Percentiles rank a stretch among this genome's conserved stretches.
phyloP scores from a whole-genome alignment of 2,797 vertebrate genomes.

The Eulemur rubriventer region DNA sequence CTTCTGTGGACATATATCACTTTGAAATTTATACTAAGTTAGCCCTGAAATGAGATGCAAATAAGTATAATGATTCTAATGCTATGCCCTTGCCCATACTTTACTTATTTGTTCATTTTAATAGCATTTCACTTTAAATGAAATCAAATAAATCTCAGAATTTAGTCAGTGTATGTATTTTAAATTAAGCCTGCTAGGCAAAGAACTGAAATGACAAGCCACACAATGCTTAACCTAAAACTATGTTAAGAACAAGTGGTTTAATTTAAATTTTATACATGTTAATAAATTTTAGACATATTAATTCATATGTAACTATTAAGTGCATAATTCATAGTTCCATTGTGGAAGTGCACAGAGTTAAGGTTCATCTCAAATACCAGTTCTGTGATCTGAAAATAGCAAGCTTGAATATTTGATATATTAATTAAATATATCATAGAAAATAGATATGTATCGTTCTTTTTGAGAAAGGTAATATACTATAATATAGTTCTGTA shows the following conservation, averaged over 20 bases:
- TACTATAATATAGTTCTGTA: background rate
- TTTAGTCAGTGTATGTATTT: background rate
- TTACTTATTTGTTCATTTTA: conserved; percentile 1
- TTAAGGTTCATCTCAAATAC: background rate
- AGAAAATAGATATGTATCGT: background rate
- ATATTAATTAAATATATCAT: conserved; percentile 23
- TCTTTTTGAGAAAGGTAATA: background rate
- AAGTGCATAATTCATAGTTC: background rate
- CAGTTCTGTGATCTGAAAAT: background rate
- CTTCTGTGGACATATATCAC: background rate
- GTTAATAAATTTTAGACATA: background rate
- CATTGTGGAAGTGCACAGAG: background rate
- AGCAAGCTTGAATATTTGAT: conserved; percentile 6
- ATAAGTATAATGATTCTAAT: background rate
- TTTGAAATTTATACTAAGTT: conserved; percentile 1
- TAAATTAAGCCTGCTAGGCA: background rate
- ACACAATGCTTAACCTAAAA: background rate
- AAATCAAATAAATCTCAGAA: conserved; percentile 12
- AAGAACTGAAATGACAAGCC: background rate
- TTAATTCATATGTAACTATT: background rate
- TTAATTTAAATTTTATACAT: background rate
- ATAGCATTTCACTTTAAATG: background rate
- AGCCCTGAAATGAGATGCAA: background rate
- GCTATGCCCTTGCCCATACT: background rate
- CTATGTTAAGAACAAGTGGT: background rate